Percentiles rank a stretch among this genome's conserved stretches.
These are phyloP conservation scores for Lasioglossum oenotherae DNA, from an alignment of 2,888 invertebrate species.

Conservation along the genomic window DNA sequence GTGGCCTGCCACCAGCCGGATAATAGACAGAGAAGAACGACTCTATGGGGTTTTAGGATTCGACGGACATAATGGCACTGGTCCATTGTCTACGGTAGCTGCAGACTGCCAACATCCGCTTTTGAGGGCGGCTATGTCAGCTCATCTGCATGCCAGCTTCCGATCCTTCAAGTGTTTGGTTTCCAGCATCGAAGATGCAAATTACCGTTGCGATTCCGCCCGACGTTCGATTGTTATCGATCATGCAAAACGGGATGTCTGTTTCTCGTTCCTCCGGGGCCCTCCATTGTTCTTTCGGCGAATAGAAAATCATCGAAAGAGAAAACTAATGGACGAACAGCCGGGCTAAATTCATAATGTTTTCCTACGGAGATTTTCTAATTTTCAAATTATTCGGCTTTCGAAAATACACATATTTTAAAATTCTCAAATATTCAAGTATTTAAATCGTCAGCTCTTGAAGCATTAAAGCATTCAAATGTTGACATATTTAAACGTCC, in stretches of 20 bases:
- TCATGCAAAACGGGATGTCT: conserved; percentile 27
- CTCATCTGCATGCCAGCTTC: conserved; percentile 78
- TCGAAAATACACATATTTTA: background rate
- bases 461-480: background rate
- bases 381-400: background rate
- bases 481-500: background rate
- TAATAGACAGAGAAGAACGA: conserved; percentile 78
- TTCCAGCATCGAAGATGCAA: conserved; percentile 66
- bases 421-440: background rate
- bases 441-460: background rate
- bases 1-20: conserved; percentile 75
- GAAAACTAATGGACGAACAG: background rate
- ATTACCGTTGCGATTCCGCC: conserved; percentile 53
- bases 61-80: conserved; percentile 79
- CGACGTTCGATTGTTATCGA: conserved; percentile 56
- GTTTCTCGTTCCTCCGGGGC: background rate
- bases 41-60: conserved; percentile 79
- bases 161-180: conserved; percentile 73
- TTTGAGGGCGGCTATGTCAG: conserved; percentile 70
- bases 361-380: background rate
- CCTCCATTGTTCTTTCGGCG: conserved; percentile 47
- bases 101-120: conserved; percentile 79
- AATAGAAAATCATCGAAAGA: background rate
- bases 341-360: background rate
- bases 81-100: conserved; percentile 77